These are phyloP conservation scores for Planiliza haematocheilus DNA, from an alignment of 2,113 vertebrate species.

Conservation along the genomic window DNA sequence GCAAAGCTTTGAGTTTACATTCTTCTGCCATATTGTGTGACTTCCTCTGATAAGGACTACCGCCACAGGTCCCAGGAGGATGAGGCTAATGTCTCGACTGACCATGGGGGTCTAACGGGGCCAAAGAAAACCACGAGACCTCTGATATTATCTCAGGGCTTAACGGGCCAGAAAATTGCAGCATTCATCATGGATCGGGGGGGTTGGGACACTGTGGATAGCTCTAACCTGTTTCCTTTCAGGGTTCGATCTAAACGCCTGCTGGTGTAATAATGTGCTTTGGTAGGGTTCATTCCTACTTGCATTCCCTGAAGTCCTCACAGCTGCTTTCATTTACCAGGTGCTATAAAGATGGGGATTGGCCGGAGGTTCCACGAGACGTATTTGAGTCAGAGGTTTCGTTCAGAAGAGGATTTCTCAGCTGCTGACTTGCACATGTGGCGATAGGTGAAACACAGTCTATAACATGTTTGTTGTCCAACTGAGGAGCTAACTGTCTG, in stretches of 20 bases:
- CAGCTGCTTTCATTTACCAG: constrained; percentile 78
- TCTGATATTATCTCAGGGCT: constrained; percentile 58
- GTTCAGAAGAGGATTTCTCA: constrained; percentile 33
- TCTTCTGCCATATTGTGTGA: constrained; percentile 65
- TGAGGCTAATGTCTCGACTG: constrained; percentile 31
- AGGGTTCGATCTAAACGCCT: constrained; percentile 53
- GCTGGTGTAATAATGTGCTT: constrained; percentile 54
- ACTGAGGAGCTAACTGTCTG: constrained; percentile 9
- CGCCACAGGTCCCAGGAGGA: constrained; percentile 50
- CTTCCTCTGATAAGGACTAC: constrained; percentile 71
- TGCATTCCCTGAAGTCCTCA: constrained; percentile 48
- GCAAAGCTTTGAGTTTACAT: constrained; percentile 64
- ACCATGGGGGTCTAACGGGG: constrained; percentile 24
- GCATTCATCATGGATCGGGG: constrained; percentile 33
- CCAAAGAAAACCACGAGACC: constrained; percentile 53
- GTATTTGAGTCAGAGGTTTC: constrained; percentile 51
- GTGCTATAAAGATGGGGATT: constrained; percentile 48
- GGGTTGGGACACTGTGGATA: constrained; percentile 1
- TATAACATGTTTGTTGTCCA: constrained; percentile 26
- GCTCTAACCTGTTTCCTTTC: constrained; percentile 58
- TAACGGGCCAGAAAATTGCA: constrained; percentile 59
- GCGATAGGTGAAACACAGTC: constrained; percentile 11
- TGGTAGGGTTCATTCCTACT: constrained; percentile 40
- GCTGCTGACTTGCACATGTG: constrained; percentile 28
- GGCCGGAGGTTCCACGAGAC: constrained; percentile 14